Percentiles rank a stretch among this genome's conserved stretches.
Evolutionary conservation across 2,888 invertebrate species (phyloP).

Genomic region (Rhamphomyia laevipes): DNA sequence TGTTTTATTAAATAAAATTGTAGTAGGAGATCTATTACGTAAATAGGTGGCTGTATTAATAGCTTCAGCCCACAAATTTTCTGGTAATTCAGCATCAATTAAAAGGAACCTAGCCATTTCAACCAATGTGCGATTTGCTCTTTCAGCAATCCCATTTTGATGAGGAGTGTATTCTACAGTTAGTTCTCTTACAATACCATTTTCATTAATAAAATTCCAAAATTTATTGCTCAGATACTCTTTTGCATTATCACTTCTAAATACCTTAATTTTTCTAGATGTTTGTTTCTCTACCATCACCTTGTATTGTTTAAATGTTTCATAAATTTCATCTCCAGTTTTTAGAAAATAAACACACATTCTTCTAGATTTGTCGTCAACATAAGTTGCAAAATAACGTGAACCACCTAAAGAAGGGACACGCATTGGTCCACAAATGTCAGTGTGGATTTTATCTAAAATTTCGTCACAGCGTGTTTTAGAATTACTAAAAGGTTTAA

Average conservation of each 20-base stretch:
- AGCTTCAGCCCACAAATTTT: slow-evolving; percentile 29
- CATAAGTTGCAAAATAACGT: background rate
- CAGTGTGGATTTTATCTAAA: background rate
- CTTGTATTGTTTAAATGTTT: background rate
- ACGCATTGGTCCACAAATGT: background rate
- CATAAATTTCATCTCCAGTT: background rate
- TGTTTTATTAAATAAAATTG: slow-evolving; percentile 14
- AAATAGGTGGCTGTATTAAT: slow-evolving; percentile 20
- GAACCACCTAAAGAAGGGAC: background rate
- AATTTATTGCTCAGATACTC: slow-evolving; percentile 6
- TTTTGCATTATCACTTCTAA: slow-evolving; percentile 2
- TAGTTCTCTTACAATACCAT: slow-evolving; percentile 11
- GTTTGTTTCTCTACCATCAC: background rate
- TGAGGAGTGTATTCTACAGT: slow-evolving; percentile 14
- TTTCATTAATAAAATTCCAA: background rate
- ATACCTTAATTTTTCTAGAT: background rate
- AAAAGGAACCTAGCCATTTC: slow-evolving; percentile 13
- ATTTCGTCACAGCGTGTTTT: background rate
- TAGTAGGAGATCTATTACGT: slow-evolving; percentile 14
- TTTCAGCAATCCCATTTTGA: slow-evolving; percentile 13
- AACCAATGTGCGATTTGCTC: slow-evolving; percentile 14
- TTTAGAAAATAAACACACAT: too few relatives aligned
- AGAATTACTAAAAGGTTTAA: background rate
- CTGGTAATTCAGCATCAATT: slow-evolving; percentile 12
- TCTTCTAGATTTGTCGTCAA: background rate